These are phyloP conservation scores for Gopherus flavomarginatus DNA, from an alignment of 2,113 vertebrate genomes.

Conservation along the genomic window DNA sequence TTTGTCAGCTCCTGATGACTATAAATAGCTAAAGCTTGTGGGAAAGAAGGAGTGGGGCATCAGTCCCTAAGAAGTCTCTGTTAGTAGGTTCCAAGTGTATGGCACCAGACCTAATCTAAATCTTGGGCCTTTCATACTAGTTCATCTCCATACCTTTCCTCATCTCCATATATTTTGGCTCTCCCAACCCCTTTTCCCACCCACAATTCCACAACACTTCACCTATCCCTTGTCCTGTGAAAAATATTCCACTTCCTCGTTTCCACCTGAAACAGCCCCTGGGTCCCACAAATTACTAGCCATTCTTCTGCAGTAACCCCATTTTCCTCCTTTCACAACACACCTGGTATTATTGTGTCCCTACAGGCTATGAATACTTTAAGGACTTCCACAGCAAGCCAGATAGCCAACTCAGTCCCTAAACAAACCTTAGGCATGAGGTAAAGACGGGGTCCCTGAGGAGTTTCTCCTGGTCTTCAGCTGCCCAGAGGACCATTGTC, in stretches of 20 bases:
- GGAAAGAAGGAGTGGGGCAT: background rate
- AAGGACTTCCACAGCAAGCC: background rate
- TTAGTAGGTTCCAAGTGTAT: rapidly evolving
- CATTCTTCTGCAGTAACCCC: background rate
- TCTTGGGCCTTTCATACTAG: background rate
- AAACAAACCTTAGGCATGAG: background rate
- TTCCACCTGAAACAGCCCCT: background rate
- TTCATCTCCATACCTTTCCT: background rate
- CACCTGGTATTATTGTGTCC: background rate
- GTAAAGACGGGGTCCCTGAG: background rate
- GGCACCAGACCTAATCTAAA: background rate
- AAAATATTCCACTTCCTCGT: background rate
- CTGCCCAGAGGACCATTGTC: background rate
- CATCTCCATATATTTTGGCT: rapidly evolving
- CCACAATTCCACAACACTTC: background rate
- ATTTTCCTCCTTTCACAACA: background rate
- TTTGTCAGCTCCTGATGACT: background rate
- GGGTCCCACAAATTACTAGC: background rate
- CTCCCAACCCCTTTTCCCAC: background rate
- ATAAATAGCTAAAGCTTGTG: background rate
- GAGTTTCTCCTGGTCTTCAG: background rate
- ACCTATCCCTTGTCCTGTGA: background rate
- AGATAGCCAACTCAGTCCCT: background rate
- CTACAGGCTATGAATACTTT: background rate
- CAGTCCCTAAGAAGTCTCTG: background rate